A percentile compares a stretch with the other conserved stretches of the same genome.
phyloP scores from a whole-genome alignment of 2,888 invertebrate genomes.

The Volucella inanis region DNA sequence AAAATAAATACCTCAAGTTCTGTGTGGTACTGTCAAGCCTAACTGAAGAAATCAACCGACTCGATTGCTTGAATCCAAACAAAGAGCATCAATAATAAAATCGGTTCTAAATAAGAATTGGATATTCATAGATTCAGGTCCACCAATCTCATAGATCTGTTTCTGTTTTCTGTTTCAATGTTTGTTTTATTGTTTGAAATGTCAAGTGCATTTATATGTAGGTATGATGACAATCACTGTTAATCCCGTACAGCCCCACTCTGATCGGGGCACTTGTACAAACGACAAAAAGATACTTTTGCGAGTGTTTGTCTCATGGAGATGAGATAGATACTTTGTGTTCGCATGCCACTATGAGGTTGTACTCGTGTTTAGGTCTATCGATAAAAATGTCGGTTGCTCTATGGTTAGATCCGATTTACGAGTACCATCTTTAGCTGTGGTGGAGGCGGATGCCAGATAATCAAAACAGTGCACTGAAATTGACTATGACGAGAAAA shows the following conservation, averaged over 20 bases:
- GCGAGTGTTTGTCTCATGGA: slow-evolving; percentile 42
- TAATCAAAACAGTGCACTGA: slow-evolving; percentile 27
- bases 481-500: slow-evolving; percentile 23
- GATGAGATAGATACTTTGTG: slow-evolving; percentile 31
- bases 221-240: slow-evolving; percentile 59
- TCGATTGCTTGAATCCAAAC: slow-evolving; percentile 23
- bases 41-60: slow-evolving; percentile 28
- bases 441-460: slow-evolving; percentile 34
- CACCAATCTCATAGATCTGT: slow-evolving; percentile 30
- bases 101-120: slow-evolving; percentile 54
- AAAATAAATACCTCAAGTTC: slow-evolving; percentile 48
- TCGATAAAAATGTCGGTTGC: slow-evolving; percentile 38
- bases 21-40: slow-evolving; percentile 42
- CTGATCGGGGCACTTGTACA: not conserved
- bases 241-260: not conserved
- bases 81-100: slow-evolving; percentile 50
- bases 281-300: slow-evolving; percentile 7
- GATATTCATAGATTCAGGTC: slow-evolving; percentile 62
- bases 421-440: not conserved
- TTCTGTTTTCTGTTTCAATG: slow-evolving; percentile 41
- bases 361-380: slow-evolving; percentile 19
- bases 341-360: slow-evolving; percentile 31
- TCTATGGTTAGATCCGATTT: slow-evolving; percentile 12
- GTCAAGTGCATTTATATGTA: slow-evolving; percentile 61
- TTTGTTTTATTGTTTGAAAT: slow-evolving; percentile 64